Percentiles rank a stretch among this genome's conserved stretches.
These are phyloP conservation scores for Zaprionus taronus DNA, from an alignment of 1,140 invertebrate genomes.

Conservation along the genomic window DNA sequence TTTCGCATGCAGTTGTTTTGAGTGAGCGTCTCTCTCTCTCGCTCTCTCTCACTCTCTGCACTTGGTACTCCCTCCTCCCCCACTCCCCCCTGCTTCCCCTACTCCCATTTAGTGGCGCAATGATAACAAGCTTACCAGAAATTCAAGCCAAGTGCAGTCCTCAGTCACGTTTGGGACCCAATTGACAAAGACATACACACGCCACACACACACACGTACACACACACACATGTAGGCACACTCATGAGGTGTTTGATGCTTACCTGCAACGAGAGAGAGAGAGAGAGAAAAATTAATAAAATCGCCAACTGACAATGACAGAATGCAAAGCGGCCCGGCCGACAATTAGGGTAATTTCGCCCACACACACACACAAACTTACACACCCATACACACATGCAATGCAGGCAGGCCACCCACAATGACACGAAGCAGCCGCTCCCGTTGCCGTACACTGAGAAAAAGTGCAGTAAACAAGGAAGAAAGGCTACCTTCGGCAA, in stretches of 20 bases:
- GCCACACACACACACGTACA: constrained; percentile 13
- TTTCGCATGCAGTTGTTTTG: constrained; percentile 41
- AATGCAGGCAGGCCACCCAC: constrained; percentile 22
- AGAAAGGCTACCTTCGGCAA: too few species aligned
- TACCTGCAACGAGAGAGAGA: constrained; percentile 64
- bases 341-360: constrained; percentile 36
- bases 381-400: too few species aligned
- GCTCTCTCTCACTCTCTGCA: background rate
- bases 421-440: constrained; percentile 10
- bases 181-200: constrained; percentile 24
- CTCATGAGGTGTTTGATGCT: constrained; percentile 48
- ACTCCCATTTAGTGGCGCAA: background rate
- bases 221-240: constrained; percentile 12
- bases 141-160: constrained; percentile 43
- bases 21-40: constrained; percentile 16
- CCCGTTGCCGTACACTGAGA: constrained; percentile 4
- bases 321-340: constrained; percentile 4
- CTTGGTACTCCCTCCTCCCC: background rate
- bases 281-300: constrained; percentile 39
- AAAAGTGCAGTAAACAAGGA: background rate
- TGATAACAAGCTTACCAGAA: constrained; percentile 49
- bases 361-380: background rate
- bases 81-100: background rate
- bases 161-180: constrained; percentile 46
- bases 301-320: constrained; percentile 17